phyloP scores from a whole-genome alignment of 2,797 vertebrate species.

The Pseudochirops corinnae region DNA sequence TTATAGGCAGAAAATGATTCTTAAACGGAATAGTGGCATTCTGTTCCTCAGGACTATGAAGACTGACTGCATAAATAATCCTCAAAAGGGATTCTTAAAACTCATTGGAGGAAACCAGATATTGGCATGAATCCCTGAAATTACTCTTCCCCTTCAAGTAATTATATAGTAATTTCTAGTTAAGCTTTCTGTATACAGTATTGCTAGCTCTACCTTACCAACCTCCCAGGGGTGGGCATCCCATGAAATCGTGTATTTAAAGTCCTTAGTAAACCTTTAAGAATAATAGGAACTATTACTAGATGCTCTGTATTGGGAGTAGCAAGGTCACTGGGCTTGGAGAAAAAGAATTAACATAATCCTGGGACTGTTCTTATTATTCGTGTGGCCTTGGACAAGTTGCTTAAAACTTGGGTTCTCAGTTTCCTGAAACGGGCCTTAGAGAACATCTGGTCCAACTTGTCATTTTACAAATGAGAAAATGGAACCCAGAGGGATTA shows the following conservation, averaged over 20 bases:
- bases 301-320: background rate
- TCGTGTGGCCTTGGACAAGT: background rate
- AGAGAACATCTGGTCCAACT: background rate
- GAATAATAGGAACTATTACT: background rate
- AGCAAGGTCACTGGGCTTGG: background rate
- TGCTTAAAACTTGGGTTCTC: background rate
- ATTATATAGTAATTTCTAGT: background rate
- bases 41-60: background rate
- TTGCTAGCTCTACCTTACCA: background rate
- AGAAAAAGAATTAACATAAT: background rate
- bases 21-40: conserved; percentile 4
- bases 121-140: background rate
- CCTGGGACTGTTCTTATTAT: background rate
- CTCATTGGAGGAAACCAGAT: background rate
- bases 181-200: background rate
- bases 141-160: background rate
- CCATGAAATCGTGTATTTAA: background rate
- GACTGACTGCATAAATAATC: background rate
- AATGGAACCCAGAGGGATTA: background rate
- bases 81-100: background rate
- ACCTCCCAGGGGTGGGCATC: background rate
- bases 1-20: conserved; percentile 39
- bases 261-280: background rate
- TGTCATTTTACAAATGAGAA: conserved; percentile 13
- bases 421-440: background rate